Conservation (phyloP, 2,888 invertebrate genomes). For the Zygogramma bicolorata region DNA sequence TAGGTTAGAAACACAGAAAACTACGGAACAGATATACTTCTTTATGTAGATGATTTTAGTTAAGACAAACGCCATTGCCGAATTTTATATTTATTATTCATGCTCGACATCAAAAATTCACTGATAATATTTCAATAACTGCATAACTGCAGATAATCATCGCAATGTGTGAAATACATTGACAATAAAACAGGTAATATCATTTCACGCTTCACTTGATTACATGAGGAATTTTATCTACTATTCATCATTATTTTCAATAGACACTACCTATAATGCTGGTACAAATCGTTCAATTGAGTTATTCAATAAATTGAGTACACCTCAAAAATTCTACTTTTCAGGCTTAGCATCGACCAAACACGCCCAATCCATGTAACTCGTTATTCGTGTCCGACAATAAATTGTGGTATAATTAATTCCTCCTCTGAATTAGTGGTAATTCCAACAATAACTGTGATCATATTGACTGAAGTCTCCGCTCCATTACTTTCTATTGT, state of each 20-base stretch:
- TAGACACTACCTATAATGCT: background rate
- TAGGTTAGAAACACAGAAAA: too few species aligned
- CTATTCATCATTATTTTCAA: background rate
- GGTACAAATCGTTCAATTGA: background rate
- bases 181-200: background rate
- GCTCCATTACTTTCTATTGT: background rate
- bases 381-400: background rate
- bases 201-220: background rate
- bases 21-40: too few species aligned
- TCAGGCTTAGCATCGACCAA: background rate
- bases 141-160: background rate
- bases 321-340: background rate
- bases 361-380: conserved; percentile 1
- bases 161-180: background rate
- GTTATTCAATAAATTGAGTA: background rate
- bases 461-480: background rate
- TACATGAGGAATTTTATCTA: background rate
- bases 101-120: too few species aligned
- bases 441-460: background rate
- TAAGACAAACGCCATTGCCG: too few species aligned
- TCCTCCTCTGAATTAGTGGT: background rate
- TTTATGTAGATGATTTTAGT: too few species aligned
- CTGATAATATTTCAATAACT: background rate
- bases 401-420: background rate
- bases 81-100: too few species aligned